A percentile compares a stretch with the other conserved stretches of the same genome.
Evolutionary conservation across 2,888 invertebrate species (phyloP).

Genomic region (Drosophila paucipuncta): DNA sequence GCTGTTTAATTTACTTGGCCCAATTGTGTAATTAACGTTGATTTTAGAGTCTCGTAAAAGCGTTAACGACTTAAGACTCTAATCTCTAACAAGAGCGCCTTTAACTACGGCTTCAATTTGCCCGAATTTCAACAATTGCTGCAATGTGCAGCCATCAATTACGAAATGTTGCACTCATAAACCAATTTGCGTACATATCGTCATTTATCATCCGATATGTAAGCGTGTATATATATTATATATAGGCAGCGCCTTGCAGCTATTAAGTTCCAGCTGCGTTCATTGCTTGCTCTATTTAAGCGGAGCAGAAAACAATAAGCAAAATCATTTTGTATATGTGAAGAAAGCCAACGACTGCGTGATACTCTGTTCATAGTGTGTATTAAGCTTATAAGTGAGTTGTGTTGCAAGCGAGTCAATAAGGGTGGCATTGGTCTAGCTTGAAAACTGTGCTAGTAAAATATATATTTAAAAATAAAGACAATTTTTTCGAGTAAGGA

Average conservation of each 20-base stretch:
- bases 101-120: constrained; percentile 9
- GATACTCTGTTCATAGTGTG: background rate
- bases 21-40: constrained; percentile 72
- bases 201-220: constrained; percentile 61
- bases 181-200: constrained; percentile 72
- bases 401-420: background rate
- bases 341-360: background rate
- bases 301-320: constrained; percentile 28
- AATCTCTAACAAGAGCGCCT: constrained; percentile 5
- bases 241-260: constrained; percentile 19
- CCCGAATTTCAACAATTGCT: constrained; percentile 15
- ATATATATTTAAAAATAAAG: background rate
- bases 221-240: background rate
- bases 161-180: constrained; percentile 57
- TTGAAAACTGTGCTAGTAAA: background rate
- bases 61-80: constrained; percentile 47
- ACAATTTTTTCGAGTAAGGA: background rate
- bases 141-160: constrained; percentile 56
- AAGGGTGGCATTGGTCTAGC: background rate
- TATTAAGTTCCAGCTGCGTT: constrained; percentile 54
- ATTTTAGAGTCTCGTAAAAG: constrained; percentile 67
- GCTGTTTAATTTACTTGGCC: constrained; percentile 54
- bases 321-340: constrained; percentile 39
- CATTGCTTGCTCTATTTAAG: constrained; percentile 54
- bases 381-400: background rate